Conservation (phyloP, 2,797 vertebrate species). For the Sarcoramphus papa region DNA sequence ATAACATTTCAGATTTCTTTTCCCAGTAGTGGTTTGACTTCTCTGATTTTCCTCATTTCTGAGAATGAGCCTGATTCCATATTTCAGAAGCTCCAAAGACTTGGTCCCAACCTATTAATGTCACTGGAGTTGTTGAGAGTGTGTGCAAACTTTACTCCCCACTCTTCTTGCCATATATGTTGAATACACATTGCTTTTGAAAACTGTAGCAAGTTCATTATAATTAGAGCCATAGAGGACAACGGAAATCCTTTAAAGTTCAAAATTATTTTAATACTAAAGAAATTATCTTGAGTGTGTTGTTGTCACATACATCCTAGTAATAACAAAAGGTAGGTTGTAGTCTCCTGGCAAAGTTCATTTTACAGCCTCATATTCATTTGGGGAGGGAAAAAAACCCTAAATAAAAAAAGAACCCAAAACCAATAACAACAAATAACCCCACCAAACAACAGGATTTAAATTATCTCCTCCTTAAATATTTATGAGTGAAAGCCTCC, state of each 20-base stretch:
- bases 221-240: neutral
- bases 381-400: fast-evolving
- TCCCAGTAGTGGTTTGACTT: neutral
- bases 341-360: neutral
- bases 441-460: neutral
- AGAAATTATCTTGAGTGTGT: neutral
- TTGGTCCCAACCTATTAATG: neutral
- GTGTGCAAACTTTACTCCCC: neutral
- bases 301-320: neutral
- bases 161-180: neutral
- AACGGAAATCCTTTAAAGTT: neutral
- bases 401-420: neutral
- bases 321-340: neutral
- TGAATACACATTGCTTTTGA: neutral
- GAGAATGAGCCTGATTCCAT: neutral
- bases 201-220: neutral
- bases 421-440: fast-evolving
- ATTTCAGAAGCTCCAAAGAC: neutral
- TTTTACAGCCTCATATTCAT: neutral
- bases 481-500: neutral
- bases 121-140: neutral
- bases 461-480: neutral
- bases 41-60: neutral
- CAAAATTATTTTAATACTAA: neutral
- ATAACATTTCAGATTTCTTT: neutral